Conservation (phyloP, 2,888 invertebrate genomes). For the Myopa testacea region DNA sequence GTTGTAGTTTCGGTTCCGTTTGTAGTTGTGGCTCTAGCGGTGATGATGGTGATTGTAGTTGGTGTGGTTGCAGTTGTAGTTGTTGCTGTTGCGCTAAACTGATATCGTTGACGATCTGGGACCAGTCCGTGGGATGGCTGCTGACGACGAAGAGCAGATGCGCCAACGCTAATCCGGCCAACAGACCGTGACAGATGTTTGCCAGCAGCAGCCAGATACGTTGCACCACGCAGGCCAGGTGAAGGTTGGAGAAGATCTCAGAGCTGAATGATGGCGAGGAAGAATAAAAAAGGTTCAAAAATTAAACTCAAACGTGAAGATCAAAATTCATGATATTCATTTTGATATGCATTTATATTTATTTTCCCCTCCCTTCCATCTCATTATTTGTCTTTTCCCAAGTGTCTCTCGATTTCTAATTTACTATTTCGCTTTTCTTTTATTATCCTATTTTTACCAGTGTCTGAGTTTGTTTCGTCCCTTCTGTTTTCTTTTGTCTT, state of each 20-base stretch:
- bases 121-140: constrained; percentile 67
- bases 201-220: constrained; percentile 71
- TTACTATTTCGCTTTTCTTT: too few species aligned
- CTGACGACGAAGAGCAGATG: constrained; percentile 67
- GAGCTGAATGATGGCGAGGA: constrained; percentile 42
- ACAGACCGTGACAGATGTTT: constrained; percentile 71
- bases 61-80: constrained; percentile 20
- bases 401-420: too few species aligned
- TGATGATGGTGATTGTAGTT: neutral
- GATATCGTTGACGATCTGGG: constrained; percentile 59
- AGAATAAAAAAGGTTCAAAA: constrained; percentile 12
- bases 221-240: constrained; percentile 69
- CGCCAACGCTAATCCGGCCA: constrained; percentile 70
- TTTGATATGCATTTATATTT: too few species aligned
- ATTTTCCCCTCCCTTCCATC: too few species aligned
- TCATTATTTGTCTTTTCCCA: too few species aligned
- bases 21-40: neutral
- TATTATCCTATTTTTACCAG: too few species aligned
- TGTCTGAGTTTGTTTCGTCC: too few species aligned
- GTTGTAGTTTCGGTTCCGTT: neutral
- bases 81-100: constrained; percentile 61
- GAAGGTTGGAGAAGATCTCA: constrained; percentile 64
- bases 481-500: too few species aligned
- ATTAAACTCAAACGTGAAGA: too few species aligned
- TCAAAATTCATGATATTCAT: too few species aligned